These are phyloP conservation scores for Pseudolaguvia tuberculata DNA, from an alignment of 2,113 vertebrate genomes.

Conservation along the genomic window DNA sequence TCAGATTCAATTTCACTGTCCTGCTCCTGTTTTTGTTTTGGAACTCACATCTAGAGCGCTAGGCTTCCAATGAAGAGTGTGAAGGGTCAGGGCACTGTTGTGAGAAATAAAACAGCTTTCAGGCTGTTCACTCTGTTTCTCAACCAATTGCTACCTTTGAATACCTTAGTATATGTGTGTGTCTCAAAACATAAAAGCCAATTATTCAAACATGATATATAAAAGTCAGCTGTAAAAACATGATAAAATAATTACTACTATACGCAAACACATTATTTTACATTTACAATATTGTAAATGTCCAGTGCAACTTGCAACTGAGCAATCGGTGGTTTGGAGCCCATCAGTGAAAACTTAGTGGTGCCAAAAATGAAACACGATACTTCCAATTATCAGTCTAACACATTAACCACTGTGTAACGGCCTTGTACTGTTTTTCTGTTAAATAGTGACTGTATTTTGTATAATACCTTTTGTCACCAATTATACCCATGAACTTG, in stretches of 20 bases:
- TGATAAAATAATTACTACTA: no score
- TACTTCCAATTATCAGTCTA: no score
- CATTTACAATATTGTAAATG: no score
- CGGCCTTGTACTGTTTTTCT: not conserved
- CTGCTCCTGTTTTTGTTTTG: conserved; percentile 7
- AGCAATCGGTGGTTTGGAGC: no score
- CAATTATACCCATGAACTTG: not conserved
- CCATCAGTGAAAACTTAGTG: no score
- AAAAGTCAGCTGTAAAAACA: not conserved
- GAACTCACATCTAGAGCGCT: conserved; percentile 19
- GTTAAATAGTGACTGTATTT: not conserved
- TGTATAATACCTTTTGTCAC: not conserved
- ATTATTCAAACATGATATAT: no score
- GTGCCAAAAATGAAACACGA: no score
- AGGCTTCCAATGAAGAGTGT: not conserved
- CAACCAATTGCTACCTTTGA: not conserved
- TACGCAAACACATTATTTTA: not conserved
- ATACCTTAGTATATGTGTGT: not conserved
- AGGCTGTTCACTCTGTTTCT: not conserved
- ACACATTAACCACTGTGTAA: no score
- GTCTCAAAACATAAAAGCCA: not conserved
- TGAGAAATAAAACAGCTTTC: conserved; percentile 16
- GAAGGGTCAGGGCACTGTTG: not conserved
- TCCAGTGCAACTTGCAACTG: no score
- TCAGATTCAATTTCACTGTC: not conserved